A percentile compares a stretch with the other conserved stretches of the same genome.
Conservation (phyloP, 2,113 vertebrate species). For the Gallinago paraguaiae region DNA sequence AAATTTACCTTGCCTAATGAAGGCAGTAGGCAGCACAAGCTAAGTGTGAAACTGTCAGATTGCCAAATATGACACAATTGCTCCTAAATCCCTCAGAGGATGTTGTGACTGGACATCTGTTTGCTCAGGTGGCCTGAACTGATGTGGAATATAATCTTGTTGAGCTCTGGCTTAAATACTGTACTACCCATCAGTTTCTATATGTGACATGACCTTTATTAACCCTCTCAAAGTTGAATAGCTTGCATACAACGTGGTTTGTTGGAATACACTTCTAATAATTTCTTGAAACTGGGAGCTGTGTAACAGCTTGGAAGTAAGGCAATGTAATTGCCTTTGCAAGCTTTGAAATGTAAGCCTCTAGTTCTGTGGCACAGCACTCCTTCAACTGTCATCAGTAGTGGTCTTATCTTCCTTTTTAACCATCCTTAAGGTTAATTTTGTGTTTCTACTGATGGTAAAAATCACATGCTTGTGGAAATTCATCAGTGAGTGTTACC, state of each 20-base stretch:
- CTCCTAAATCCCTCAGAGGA: neutral
- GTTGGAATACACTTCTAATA: neutral
- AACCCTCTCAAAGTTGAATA: neutral
- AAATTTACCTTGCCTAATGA: neutral
- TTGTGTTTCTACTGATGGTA: neutral
- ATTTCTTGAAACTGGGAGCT: neutral
- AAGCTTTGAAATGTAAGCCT: neutral
- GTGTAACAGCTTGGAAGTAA: neutral
- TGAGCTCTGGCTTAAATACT: neutral
- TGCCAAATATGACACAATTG: neutral
- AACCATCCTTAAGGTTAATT: neutral
- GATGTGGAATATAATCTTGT: neutral
- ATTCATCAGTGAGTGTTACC: neutral
- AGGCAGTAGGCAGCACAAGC: neutral
- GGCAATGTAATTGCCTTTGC: neutral
- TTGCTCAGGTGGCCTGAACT: neutral
- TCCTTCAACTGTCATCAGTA: neutral
- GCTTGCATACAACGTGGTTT: neutral
- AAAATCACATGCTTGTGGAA: neutral
- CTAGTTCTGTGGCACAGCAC: neutral
- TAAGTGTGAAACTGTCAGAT: neutral
- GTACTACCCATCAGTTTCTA: neutral
- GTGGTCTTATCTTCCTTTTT: neutral
- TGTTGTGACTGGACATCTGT: neutral
- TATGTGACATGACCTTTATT: neutral